Evolutionary conservation across 2,113 vertebrate genomes (phyloP), one percentile per base, ranked within the genome.

Genomic region (Poecile atricapillus): DNA sequence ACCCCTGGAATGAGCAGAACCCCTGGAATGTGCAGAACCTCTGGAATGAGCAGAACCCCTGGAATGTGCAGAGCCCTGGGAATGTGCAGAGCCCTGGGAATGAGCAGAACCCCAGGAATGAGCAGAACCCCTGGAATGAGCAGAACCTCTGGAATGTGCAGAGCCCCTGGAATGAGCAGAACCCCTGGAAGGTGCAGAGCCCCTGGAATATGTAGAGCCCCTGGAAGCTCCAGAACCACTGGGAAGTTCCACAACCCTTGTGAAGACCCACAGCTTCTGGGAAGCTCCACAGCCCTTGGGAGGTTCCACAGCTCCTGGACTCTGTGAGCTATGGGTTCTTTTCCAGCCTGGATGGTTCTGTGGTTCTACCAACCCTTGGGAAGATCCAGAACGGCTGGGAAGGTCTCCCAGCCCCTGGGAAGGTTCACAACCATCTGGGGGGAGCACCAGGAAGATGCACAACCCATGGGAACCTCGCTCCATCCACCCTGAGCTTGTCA

Each of bases 171-270:
- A 46, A 46, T 20, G 9, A 4, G 44, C 44, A 46, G 44, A 46
- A 20, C 44, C 44, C 44, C 46, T 9, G 23, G 69, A 10, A 17
- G 27, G 33, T 31, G 16, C 43, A 63, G 41, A 81, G 2, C 15
- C 18, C 18, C 27, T 58, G 28, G 81, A 46, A 21, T 4, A 44
- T 14, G 27, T 35, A 43, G 47, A 24, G 47, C 23, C 47, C 47
- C 49, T 7, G 17, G 17, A 74, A 74, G 7, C 1, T 15, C 23
- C 15, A 11, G 5, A 56, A 1, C 31, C 5, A 0, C 31, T 44
- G 15, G 7, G 20, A 65, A 65, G 11, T 0, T 4, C 11, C 5
- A 20, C 6, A 64, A 0, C 21, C 10, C 1, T 44, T 39, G 11
- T 10, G 18, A 75, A 60, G n/a, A 0, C 1, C 10, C 21, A 50